phyloP scores from a whole-genome alignment of 2,797 vertebrate genomes.

The Naso thynnoides region DNA sequence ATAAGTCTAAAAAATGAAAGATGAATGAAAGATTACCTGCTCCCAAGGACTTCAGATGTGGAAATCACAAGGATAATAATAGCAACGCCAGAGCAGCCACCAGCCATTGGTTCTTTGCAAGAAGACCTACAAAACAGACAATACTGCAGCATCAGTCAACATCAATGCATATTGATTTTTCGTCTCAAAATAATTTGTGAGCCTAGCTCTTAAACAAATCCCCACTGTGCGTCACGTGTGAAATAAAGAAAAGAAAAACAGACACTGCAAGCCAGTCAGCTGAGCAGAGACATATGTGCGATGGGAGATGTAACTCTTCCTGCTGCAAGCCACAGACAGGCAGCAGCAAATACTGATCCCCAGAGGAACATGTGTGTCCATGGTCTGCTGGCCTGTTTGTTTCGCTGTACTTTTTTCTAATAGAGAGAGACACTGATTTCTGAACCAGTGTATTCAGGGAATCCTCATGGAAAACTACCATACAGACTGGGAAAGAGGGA shows the following conservation, averaged over 20 bases:
- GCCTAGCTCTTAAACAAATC: constrained; percentile 39
- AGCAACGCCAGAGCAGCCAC: constrained; percentile 11
- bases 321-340: background rate
- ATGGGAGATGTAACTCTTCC: constrained; percentile 12
- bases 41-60: constrained; percentile 31
- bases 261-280: constrained; percentile 6
- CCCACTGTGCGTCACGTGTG: constrained; percentile 14
- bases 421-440: constrained; percentile 33
- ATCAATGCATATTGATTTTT: constrained; percentile 54
- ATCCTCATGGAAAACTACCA: constrained; percentile 13
- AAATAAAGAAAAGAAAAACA: constrained; percentile 5
- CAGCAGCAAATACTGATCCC: constrained; percentile 28
- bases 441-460: constrained; percentile 25
- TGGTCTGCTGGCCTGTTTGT: constrained; percentile 28
- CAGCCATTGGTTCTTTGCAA: constrained; percentile 26
- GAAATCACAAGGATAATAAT: constrained; percentile 40
- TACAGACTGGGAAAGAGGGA: background rate
- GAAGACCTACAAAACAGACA: constrained; percentile 32
- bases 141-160: constrained; percentile 42
- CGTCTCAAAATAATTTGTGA: constrained; percentile 39
- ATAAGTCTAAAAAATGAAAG: constrained; percentile 19
- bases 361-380: constrained; percentile 12
- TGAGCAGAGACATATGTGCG: constrained; percentile 3
- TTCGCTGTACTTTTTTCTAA: constrained; percentile 30
- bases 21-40: constrained; percentile 27